phyloP scores from a whole-genome alignment of 35 echinoderm and acorn worm species.

The Eucidaris tribuloides region DNA sequence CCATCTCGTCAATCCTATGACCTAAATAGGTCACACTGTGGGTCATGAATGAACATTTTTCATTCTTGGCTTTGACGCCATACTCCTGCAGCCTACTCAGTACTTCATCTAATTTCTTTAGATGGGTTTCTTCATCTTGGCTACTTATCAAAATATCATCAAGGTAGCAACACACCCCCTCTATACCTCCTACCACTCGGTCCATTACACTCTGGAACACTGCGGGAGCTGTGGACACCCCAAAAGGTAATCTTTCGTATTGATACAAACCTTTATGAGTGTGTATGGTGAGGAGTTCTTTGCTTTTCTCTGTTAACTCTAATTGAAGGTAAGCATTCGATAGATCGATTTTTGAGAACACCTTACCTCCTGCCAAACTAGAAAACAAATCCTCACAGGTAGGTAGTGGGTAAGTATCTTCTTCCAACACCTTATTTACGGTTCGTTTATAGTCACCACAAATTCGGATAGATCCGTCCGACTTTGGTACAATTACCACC shows the following conservation, averaged over 20 bases:
- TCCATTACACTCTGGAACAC: constrained; percentile 46
- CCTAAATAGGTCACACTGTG: constrained; percentile 42
- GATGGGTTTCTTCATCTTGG: constrained; percentile 17
- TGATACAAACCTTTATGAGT: constrained; percentile 51
- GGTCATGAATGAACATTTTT: constrained; percentile 50
- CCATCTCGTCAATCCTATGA: constrained; percentile 45
- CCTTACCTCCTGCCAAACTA: constrained; percentile 30
- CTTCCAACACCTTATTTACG: constrained; percentile 27
- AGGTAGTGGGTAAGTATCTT: constrained; percentile 39
- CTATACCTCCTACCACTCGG: constrained; percentile 34
- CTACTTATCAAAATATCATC: constrained; percentile 71
- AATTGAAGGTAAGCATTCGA: constrained; percentile 55
- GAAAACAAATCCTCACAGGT: constrained; percentile 62
- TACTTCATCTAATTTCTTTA: constrained; percentile 35
- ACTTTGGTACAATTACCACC: constrained; percentile 29
- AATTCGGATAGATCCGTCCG: constrained; percentile 31
- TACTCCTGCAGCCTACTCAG: constrained; percentile 43
- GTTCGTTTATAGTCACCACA: constrained; percentile 73
- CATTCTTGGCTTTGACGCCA: constrained; percentile 46
- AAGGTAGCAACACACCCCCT: constrained; percentile 38
- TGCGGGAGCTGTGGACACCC: constrained; percentile 43
- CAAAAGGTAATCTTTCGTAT: constrained; percentile 61
- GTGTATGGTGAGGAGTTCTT: constrained; percentile 47
- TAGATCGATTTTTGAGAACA: constrained; percentile 57
- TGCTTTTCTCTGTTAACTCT: constrained; percentile 24